Evolutionary conservation across 2,888 invertebrate species (phyloP).

Genomic region (Chrysolina haemoptera): DNA sequence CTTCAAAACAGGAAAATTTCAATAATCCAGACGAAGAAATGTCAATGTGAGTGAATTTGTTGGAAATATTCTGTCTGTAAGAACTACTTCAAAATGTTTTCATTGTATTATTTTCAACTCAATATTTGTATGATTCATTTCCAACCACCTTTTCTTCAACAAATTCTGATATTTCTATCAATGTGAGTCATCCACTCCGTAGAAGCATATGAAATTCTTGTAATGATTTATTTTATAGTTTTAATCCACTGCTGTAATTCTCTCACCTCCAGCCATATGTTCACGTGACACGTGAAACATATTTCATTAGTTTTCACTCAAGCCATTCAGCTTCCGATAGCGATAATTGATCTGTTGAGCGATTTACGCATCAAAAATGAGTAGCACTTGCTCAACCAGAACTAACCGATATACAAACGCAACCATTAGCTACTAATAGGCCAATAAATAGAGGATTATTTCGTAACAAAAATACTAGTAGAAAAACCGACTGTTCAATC

Average conservation of each 20-base stretch:
- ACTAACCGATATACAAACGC: slow-evolving; percentile 9
- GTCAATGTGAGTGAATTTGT: too few species aligned
- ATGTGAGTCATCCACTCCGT: neutral
- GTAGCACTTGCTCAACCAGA: slow-evolving; percentile 12
- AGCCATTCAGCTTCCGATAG: slow-evolving; percentile 1
- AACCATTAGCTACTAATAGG: slow-evolving; percentile 14
- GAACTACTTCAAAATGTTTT: too few species aligned
- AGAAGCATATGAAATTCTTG: neutral
- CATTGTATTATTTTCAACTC: too few species aligned
- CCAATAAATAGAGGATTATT: too few species aligned
- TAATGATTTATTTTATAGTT: neutral
- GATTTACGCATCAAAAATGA: slow-evolving; percentile 5
- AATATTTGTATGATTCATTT: too few species aligned
- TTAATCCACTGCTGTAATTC: slow-evolving; percentile 9
- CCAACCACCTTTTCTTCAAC: too few species aligned
- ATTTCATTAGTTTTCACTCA: slow-evolving; percentile 7
- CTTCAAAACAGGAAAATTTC: too few species aligned
- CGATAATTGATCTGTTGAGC: slow-evolving; percentile 20
- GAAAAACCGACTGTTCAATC: too few species aligned
- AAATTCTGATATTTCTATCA: too few species aligned
- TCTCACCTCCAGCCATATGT: neutral
- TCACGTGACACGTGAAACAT: neutral
- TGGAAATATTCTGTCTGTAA: too few species aligned
- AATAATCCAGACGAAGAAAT: too few species aligned
- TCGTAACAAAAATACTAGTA: too few species aligned